Evolutionary conservation across 2,888 invertebrate species (phyloP), one percentile per base, ranked within the genome.

Genomic region (Polyploca ridens): DNA sequence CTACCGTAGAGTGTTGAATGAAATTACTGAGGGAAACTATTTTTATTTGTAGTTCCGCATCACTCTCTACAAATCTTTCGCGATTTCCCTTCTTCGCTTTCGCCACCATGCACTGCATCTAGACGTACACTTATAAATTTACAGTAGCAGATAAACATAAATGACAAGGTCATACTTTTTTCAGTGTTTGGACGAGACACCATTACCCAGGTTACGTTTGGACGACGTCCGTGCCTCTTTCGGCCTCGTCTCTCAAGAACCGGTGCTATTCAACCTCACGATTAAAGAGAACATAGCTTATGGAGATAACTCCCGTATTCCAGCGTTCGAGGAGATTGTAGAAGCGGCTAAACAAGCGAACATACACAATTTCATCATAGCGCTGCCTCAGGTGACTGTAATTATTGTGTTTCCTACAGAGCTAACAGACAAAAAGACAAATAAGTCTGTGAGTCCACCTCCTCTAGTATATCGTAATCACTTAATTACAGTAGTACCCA

Each of bases 271-370:
- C 87, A 97, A 97, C 85, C 95, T 97, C 69, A 96, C 96, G 14
- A 97, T 98, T 64, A 95, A 93, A 0, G 97, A 98, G 69, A 98
- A 98, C 86, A 98, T 98, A 71, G 96, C 97, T 0, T 98, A 98
- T 82, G 98, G 98, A 3, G 97, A 97, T 81, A 97, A 97, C 81
- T 85, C 90, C 0, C 89, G 96, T 41, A 76, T 81, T 0, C 95
- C 97, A 0, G 70, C 93, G 0, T 95, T 95, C 82, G 94, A 95
- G 7, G 97, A 98, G 81, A 94, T 98, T 61, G 96, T 97, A 0
- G 94, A 95, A 35, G 96, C 97, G 0, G 97, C 97, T 0, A 95
- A 95, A 77, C 95, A 95, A 78, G 97, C 98, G 0, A 98, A 98
- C 78, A 97, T 98, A 75, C 98, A 98, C 83, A 95, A 94, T 72